Evolutionary conservation across 2,888 invertebrate genomes (phyloP), one percentile per base, ranked within the genome.

Genomic region (Netelia melanura): DNA sequence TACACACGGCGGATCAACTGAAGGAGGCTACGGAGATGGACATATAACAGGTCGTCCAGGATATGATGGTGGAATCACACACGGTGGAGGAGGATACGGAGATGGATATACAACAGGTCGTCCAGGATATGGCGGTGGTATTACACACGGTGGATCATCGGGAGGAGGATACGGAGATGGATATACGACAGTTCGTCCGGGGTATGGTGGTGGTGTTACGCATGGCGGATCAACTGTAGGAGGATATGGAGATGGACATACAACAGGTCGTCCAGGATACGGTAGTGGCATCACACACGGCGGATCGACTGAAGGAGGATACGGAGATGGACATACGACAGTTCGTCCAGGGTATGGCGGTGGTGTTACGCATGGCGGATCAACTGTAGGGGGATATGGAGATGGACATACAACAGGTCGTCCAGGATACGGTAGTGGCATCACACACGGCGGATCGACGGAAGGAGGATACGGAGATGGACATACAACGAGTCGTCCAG

Each of bases 51-150:
- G 14, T n/a, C 56, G 17, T 17, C 17, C 56, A 43, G 72, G 72
- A 2, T 10, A 74, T 70, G 82, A 64, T 8, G 77, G 68, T n/a
- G 64, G 75, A 43, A 75, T 48, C n/a, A 77, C 65, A 25, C 38
- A 74, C 5, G 77, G 68, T 10, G 21, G 1, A 0, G 76, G 17
- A n/a, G 83, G 54, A 17, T 14, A 70, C 5, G 56, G 17, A n/a
- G 6, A 21, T 56, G 56, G 56, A 21, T 6, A 17, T n/a, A 56
- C 56, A n/a, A 56, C 56, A n/a, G 56, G 14, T n/a, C 56, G 17
- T 17, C 17, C 56, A 43, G 72, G 72, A 2, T 10, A 74, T 70
- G 82, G 68, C 9, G 77, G 68, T n/a, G 64, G 75, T 48, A 75
- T 48, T 21, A 77, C 65, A 25, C 38, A 74, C 5, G 77, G 68